Evolutionary conservation across 2,888 invertebrate species (phyloP).

Genomic region (Drosophila diplacantha): DNA sequence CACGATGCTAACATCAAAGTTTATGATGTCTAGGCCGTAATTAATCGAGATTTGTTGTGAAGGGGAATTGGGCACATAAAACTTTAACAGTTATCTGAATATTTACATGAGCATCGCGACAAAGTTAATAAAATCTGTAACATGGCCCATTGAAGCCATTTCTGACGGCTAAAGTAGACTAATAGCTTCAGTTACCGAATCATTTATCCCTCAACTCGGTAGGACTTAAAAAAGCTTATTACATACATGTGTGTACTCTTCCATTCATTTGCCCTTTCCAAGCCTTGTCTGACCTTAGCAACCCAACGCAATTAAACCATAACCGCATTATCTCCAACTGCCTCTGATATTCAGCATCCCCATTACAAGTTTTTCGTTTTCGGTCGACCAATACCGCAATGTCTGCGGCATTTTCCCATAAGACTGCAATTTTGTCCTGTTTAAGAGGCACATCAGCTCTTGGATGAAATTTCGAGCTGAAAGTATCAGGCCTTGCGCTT

Average conservation of each 20-base stretch:
- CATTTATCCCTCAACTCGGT: background rate
- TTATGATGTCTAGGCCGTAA: slow-evolving; percentile 64
- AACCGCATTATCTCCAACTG: slow-evolving; percentile 53
- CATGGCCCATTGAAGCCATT: slow-evolving; percentile 4
- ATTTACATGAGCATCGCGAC: slow-evolving; percentile 2
- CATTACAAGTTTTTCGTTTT: slow-evolving; percentile 36
- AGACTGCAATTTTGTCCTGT: slow-evolving; percentile 42
- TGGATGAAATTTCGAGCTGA: background rate
- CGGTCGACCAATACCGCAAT: slow-evolving; percentile 38
- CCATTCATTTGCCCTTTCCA: background rate
- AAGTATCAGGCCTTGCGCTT: background rate
- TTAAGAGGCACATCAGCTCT: background rate
- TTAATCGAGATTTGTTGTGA: slow-evolving; percentile 51
- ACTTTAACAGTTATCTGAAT: slow-evolving; percentile 18
- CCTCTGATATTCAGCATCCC: slow-evolving; percentile 8
- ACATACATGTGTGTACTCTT: background rate
- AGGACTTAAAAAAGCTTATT: background rate
- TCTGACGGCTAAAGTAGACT: slow-evolving; percentile 2
- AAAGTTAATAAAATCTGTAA: slow-evolving; percentile 17
- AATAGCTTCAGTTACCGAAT: background rate
- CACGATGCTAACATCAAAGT: slow-evolving; percentile 56
- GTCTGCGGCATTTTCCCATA: slow-evolving; percentile 64
- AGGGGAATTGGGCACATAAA: slow-evolving; percentile 16
- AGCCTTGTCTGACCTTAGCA: slow-evolving; percentile 14
- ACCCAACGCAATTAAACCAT: slow-evolving; percentile 57